These are phyloP conservation scores for Hexactinellida sp. DNA, from an alignment of 37 sponge, comb jelly and placozoan species.

Conservation along the genomic window DNA sequence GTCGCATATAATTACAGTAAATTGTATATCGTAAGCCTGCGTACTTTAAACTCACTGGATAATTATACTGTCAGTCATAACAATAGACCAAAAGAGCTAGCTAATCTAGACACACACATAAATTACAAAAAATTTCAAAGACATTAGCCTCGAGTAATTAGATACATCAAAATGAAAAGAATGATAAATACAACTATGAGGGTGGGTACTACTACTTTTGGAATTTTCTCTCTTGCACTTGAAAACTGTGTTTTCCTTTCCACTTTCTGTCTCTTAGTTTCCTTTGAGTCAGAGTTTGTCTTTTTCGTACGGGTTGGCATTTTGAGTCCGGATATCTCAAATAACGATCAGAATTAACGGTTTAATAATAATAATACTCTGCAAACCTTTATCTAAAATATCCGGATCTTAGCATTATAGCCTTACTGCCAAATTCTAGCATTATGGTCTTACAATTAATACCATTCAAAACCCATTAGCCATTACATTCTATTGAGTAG, in stretches of 20 bases:
- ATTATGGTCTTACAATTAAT: not conserved
- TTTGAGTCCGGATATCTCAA: not conserved
- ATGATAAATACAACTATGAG: not conserved
- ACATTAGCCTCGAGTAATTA: not conserved
- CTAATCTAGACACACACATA: not conserved
- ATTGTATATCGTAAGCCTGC: too few species aligned
- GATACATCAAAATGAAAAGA: not conserved
- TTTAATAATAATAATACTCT: too few species aligned
- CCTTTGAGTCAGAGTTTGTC: not conserved
- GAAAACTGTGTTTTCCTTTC: not conserved
- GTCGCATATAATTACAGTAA: too few species aligned
- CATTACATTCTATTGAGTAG: not conserved
- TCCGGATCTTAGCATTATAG: not conserved
- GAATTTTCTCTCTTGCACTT: not conserved
- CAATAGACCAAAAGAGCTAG: not conserved
- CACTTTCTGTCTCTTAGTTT: conserved; percentile 1
- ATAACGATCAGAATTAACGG: too few species aligned
- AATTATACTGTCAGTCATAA: not conserved
- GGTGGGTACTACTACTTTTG: not conserved
- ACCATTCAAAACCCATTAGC: not conserved
- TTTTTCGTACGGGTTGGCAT: not conserved
- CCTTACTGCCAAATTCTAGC: not conserved
- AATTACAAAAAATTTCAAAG: not conserved
- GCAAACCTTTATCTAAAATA: too few species aligned
- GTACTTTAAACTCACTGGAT: too few species aligned